phyloP scores from a whole-genome alignment of 2,888 invertebrate genomes.

The Drosophila meridiana region DNA sequence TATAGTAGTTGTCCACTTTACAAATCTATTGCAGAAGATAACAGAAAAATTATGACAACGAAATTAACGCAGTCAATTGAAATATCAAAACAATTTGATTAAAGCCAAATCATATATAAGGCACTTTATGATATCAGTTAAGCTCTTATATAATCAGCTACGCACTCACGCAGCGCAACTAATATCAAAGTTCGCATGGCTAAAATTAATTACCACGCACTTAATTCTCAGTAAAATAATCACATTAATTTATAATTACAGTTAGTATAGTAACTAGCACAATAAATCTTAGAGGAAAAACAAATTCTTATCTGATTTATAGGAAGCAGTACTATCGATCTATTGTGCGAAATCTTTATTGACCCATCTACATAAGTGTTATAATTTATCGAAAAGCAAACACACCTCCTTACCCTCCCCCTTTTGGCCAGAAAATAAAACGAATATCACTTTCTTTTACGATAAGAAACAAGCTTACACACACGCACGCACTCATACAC shows the following conservation, averaged over 20 bases:
- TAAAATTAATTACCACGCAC: not conserved
- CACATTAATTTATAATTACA: conserved; percentile 11
- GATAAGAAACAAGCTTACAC: conserved; percentile 52
- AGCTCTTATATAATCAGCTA: conserved; percentile 48
- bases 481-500: conserved; percentile 3
- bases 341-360: conserved; percentile 13
- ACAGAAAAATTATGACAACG: conserved; percentile 38
- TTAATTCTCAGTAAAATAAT: not conserved
- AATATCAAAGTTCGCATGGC: conserved; percentile 29
- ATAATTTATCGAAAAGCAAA: conserved; percentile 15
- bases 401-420: conserved; percentile 4
- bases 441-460: conserved; percentile 63
- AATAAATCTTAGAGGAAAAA: not conserved
- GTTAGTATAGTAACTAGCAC: not conserved
- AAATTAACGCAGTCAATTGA: conserved; percentile 20
- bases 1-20: conserved; percentile 7
- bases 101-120: conserved; percentile 4
- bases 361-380: not conserved
- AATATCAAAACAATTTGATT: conserved; percentile 69
- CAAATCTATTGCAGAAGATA: not conserved
- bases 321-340: not conserved
- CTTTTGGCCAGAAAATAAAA: not conserved
- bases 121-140: conserved; percentile 30
- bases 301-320: conserved; percentile 6
- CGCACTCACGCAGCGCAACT: conserved; percentile 31